Conservation (phyloP, 2,888 invertebrate genomes). For the Drosophila engyochracea region DNA sequence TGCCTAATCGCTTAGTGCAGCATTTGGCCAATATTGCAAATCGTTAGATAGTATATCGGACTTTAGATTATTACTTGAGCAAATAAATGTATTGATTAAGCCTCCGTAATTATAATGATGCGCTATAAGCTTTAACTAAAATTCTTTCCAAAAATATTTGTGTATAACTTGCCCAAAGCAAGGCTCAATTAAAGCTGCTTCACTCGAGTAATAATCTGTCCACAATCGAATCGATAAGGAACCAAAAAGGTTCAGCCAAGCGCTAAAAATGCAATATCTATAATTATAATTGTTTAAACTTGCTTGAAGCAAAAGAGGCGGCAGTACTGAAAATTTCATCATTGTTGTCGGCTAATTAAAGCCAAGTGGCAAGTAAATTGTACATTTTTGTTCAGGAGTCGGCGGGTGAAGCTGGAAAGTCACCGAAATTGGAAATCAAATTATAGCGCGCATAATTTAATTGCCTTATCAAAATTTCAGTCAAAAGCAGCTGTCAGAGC, state of each 20-base stretch:
- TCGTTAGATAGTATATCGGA: constrained; percentile 10
- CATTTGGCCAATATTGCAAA: constrained; percentile 7
- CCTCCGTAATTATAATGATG: neutral
- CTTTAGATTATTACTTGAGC: constrained; percentile 2
- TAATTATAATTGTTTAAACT: constrained; percentile 25
- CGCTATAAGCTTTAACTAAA: neutral
- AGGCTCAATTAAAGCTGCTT: neutral
- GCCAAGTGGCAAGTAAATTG: constrained; percentile 64
- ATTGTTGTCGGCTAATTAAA: constrained; percentile 73
- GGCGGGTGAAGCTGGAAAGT: constrained; percentile 24
- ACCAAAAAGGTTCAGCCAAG: constrained; percentile 12
- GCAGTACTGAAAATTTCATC: constrained; percentile 50
- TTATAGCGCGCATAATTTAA: constrained; percentile 74
- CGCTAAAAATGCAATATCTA: constrained; percentile 47
- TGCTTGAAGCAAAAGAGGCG: constrained; percentile 33
- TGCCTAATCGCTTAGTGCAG: constrained; percentile 11
- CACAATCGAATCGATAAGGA: neutral
- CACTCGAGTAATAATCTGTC: neutral
- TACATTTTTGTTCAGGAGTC: constrained; percentile 4
- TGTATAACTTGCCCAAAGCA: neutral
- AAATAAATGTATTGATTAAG: neutral
- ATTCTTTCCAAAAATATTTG: neutral
- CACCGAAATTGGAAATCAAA: constrained; percentile 65
- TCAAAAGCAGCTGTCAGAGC: constrained; percentile 61
- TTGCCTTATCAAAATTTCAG: constrained; percentile 74